Conservation (phyloP, 1,140 invertebrate genomes). For the Neodiprion pinetum region DNA sequence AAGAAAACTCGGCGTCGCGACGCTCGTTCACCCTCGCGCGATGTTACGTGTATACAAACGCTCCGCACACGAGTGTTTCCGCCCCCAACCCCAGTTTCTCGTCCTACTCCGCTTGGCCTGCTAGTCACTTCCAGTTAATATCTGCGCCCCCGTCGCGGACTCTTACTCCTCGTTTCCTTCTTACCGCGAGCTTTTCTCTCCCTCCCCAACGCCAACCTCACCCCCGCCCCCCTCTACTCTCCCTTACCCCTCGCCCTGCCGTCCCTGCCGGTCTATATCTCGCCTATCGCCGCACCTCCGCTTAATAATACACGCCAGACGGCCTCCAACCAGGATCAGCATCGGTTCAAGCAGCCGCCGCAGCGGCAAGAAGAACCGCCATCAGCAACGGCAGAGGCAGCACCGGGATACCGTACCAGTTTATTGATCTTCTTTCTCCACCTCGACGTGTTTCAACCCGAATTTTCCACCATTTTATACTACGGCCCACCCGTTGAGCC, state of each 20-base stretch:
- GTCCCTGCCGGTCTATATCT: background rate
- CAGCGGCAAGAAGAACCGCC: background rate
- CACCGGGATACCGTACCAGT: conserved; percentile 50
- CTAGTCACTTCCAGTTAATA: conserved; percentile 27
- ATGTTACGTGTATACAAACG: background rate
- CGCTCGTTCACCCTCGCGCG: background rate
- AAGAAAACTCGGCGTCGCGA: background rate
- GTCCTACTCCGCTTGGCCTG: background rate
- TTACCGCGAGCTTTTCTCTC: conserved; percentile 7
- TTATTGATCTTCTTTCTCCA: conserved; percentile 58
- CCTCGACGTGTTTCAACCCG: conserved; percentile 55
- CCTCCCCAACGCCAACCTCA: conserved; percentile 20
- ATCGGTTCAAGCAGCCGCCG: conserved; percentile 25
- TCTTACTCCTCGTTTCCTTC: background rate
- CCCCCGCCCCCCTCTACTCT: too few species aligned
- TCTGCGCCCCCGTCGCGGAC: conserved; percentile 23
- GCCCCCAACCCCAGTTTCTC: background rate
- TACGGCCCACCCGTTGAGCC: conserved; percentile 45
- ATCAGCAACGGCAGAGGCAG: background rate
- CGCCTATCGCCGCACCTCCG: conserved; percentile 44
- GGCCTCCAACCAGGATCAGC: conserved; percentile 43
- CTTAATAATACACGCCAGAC: conserved; percentile 56
- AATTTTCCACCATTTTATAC: conserved; percentile 58
- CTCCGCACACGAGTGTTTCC: background rate
- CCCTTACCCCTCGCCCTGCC: background rate